Percentiles rank a stretch among this genome's conserved stretches.
phyloP scores from a whole-genome alignment of 1,140 invertebrate species.

The Manduca sexta region DNA sequence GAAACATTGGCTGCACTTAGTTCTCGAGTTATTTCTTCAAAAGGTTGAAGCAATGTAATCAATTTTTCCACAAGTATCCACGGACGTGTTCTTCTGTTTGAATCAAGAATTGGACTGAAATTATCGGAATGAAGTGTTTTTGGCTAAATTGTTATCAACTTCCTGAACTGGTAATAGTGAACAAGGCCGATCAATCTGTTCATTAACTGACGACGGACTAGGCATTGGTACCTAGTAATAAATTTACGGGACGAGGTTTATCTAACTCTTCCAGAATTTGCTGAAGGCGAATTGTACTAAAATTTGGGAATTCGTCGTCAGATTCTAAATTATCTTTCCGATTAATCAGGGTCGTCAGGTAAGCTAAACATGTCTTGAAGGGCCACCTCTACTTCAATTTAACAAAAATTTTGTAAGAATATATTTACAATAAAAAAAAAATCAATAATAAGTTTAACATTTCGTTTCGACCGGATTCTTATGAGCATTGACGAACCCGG shows the following conservation, averaged over 20 bases:
- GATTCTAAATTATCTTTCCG: slow-evolving; percentile 4
- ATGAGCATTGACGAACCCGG: too few species aligned
- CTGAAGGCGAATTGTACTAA: neutral
- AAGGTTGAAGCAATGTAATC: too few species aligned
- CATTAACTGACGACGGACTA: slow-evolving; percentile 3
- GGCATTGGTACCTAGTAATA: slow-evolving; percentile 4
- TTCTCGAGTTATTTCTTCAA: too few species aligned
- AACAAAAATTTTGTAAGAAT: too few species aligned
- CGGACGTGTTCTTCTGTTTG: too few species aligned
- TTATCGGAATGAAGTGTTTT: neutral
- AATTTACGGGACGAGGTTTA: neutral
- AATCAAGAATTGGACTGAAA: too few species aligned
- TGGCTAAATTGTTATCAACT: slow-evolving; percentile 6
- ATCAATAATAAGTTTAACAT: too few species aligned
- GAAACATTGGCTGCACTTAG: too few species aligned
- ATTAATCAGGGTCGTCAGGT: slow-evolving; percentile 1
- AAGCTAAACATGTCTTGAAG: slow-evolving; percentile 3
- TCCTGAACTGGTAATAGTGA: slow-evolving; percentile 1
- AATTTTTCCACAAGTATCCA: too few species aligned
- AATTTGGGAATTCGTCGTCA: slow-evolving; percentile 1
- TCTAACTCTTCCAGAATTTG: neutral
- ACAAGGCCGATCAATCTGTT: slow-evolving; percentile 1
- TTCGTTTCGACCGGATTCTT: too few species aligned
- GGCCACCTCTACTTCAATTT: neutral
- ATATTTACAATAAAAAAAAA: too few species aligned